Percentiles rank a stretch among this genome's conserved stretches.
phyloP scores from a whole-genome alignment of 2,888 invertebrate genomes.

The Schizaphis graminum region DNA sequence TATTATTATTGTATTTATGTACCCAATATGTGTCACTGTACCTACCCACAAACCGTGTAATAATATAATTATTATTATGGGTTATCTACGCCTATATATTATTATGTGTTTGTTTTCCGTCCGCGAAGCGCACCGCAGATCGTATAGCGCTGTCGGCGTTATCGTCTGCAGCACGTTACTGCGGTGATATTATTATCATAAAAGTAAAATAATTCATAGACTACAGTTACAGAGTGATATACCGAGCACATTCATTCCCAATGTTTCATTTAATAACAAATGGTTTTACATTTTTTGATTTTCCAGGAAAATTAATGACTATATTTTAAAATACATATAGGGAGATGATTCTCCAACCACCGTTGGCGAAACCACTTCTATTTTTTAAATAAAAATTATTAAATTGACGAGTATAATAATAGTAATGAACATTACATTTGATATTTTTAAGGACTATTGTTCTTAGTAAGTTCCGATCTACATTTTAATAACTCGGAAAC shows the following conservation, averaged over 20 bases:
- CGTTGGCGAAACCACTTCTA: too few relatives aligned
- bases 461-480: neutral
- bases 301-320: neutral
- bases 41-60: neutral
- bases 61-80: neutral
- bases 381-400: neutral
- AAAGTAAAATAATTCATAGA: neutral
- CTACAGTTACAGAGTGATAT: neutral
- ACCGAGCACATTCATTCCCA: neutral
- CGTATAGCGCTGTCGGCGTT: neutral
- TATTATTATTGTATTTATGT: neutral
- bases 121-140: neutral
- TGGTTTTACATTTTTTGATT: neutral
- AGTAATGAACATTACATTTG: neutral
- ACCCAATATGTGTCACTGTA: neutral
- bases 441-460: neutral
- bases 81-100: neutral
- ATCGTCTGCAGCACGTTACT: neutral
- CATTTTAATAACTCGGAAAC: too few relatives aligned
- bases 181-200: neutral
- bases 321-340: neutral
- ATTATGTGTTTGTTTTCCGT: neutral
- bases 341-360: too few relatives aligned
- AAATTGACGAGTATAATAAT: neutral
- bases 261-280: too few relatives aligned